Evolutionary conservation across 2,797 vertebrate species (phyloP), one percentile per base, ranked within the genome.

Genomic region (Podargus strigoides): DNA sequence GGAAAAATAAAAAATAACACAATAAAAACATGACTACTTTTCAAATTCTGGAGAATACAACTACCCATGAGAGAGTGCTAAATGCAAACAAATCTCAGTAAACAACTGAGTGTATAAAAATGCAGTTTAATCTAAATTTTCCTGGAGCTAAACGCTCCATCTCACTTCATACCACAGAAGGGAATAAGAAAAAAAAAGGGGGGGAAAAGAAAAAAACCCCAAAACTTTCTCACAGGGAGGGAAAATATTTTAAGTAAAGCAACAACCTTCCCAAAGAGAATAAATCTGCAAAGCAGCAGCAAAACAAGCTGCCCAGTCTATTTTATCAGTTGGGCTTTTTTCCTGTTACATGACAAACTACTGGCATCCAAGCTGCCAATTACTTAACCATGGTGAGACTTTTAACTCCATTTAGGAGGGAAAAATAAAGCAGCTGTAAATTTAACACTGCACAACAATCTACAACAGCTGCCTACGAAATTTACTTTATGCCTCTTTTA

Each of bases 101-200:
- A 94, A 96, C 67, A 91, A 75, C n/a, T 34, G 74, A 67, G 30
- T n/a, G 23, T 63, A 70, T n/a, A 84, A 96, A 97, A 94, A 89
- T 30, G 78, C 77, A 74, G 73, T 77, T 89, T 82, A 85, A 94
- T 74, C 85, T 89, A 39, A 49, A 56, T 88, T 93, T 80, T 94
- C 83, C 76, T 50, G 66, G 32, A 90, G 76, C 73, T 91, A 83
- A 87, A 93, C 1, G 3, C 30, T 78, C 70, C 46, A 50, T 74
- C 76, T 92, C 69, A 63, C 67, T 75, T 79, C 32, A 39, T 27
- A 79, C 9, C 36, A 63, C 32, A 76, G 74, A 77, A 91, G n/a
- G 28, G 74, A 94, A 24, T n/a, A 81, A 63, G 5, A 7, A 37
- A 44, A 10, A 42, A 66, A 22, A 36, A 13, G 41, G 8, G 20